phyloP scores from a whole-genome alignment of 2,888 invertebrate species.

The Uloborus plumipes region DNA sequence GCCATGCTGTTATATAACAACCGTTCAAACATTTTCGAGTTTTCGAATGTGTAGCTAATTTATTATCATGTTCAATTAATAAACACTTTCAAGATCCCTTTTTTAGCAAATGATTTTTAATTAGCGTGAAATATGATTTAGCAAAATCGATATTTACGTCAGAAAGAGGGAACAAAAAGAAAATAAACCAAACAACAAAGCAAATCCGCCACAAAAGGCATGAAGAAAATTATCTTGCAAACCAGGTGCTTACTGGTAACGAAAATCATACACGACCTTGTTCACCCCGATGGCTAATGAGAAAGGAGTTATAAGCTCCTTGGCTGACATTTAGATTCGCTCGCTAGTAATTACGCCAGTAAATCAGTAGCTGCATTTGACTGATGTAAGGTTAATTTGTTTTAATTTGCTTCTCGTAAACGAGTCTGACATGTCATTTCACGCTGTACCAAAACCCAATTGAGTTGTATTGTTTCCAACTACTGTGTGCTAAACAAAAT shows the following conservation, averaged over 20 bases:
- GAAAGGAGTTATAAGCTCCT: slow-evolving; percentile 34
- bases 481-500: slow-evolving; percentile 29
- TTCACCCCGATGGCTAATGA: slow-evolving; percentile 49
- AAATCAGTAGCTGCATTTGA: slow-evolving; percentile 60
- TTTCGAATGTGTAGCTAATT: too few species aligned
- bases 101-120: too few species aligned
- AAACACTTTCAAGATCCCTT: too few species aligned
- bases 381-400: slow-evolving; percentile 61
- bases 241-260: too few species aligned
- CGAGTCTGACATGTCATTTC: slow-evolving; percentile 60
- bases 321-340: slow-evolving; percentile 47
- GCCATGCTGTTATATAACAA: too few species aligned
- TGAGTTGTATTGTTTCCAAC: slow-evolving; percentile 48
- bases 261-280: slow-evolving; percentile 34
- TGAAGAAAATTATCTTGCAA: too few species aligned
- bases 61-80: too few species aligned
- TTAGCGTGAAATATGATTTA: too few species aligned
- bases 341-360: slow-evolving; percentile 54
- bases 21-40: too few species aligned
- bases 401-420: slow-evolving; percentile 60
- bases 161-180: neutral
- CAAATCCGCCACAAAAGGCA: neutral
- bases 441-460: slow-evolving; percentile 23
- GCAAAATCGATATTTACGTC: neutral
- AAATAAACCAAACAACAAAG: neutral